A percentile compares a stretch with the other conserved stretches of the same genome.
These are phyloP conservation scores for Arrhamphus sclerolepis DNA, from an alignment of 2,797 vertebrate species.

Conservation along the genomic window DNA sequence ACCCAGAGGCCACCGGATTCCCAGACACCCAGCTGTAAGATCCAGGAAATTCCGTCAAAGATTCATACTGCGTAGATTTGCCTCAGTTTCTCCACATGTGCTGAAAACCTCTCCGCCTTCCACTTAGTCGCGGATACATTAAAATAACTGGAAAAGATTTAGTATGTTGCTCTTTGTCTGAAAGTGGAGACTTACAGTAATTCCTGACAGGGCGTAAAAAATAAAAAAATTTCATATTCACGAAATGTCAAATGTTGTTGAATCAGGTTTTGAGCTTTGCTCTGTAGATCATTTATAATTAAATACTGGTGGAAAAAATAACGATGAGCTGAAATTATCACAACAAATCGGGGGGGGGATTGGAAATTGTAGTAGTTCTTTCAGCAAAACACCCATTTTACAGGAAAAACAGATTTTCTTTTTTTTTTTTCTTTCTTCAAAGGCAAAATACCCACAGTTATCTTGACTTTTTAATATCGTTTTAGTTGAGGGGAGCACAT, in stretches of 20 bases:
- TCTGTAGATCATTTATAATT: no score
- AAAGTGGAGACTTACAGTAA: conserved; percentile 19
- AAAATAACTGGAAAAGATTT: conserved; percentile 47
- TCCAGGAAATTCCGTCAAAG: conserved; percentile 60
- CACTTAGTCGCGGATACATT: conserved; percentile 44
- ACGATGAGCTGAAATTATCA: no score
- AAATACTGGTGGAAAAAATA: no score
- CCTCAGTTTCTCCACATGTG: conserved; percentile 35
- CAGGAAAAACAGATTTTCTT: no score
- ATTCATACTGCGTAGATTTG: conserved; percentile 26
- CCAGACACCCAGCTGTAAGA: conserved; percentile 88
- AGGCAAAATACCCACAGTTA: no score
- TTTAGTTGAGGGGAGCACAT: conserved; percentile 83
- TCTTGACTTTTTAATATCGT: not conserved
- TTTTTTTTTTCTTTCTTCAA: no score
- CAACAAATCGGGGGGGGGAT: no score
- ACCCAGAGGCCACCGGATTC: conserved; percentile 92
- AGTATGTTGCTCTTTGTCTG: conserved; percentile 39
- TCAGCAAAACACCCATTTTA: no score
- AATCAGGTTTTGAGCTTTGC: no score
- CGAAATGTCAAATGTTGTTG: not conserved
- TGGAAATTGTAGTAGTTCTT: no score
- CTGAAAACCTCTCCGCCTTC: conserved; percentile 42
- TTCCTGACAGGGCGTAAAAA: not conserved
- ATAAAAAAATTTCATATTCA: not conserved